Conservation (phyloP, 2,113 vertebrate genomes). For the Mesoclemmys tuberculata region DNA sequence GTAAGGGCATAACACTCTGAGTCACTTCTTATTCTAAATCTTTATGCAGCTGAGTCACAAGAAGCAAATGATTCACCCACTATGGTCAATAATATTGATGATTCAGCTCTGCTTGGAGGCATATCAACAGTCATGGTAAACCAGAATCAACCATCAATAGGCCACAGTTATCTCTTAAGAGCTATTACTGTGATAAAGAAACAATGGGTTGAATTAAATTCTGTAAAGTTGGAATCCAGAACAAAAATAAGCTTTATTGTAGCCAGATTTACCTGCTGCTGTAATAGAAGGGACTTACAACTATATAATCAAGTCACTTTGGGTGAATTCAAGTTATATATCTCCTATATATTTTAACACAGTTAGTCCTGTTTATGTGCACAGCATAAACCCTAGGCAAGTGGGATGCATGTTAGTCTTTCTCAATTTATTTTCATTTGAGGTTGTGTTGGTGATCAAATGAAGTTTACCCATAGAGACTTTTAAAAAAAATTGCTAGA, state of each 20-base stretch:
- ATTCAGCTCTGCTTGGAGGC: not conserved
- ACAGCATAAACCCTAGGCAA: not conserved
- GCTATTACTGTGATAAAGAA: not conserved
- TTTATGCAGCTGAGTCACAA: not conserved
- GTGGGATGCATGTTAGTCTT: no score
- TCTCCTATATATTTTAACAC: not conserved
- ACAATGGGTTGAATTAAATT: not conserved
- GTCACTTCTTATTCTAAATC: slow-evolving; percentile 31
- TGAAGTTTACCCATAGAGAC: not conserved
- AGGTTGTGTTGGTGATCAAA: not conserved
- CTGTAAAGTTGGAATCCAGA: not conserved
- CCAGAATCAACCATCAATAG: not conserved
- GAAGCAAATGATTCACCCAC: slow-evolving; percentile 14
- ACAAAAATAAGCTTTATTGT: not conserved
- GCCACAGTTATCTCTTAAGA: not conserved
- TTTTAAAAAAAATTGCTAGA: not conserved
- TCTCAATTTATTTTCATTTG: not conserved
- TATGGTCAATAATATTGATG: slow-evolving; percentile 43
- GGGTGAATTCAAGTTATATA: not conserved
- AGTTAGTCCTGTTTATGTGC: not conserved
- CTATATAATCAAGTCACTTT: not conserved
- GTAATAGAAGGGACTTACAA: not conserved
- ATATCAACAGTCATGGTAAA: not conserved
- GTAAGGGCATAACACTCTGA: no score
- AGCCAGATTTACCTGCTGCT: not conserved